Conservation (phyloP, 2,113 vertebrate species). For the Indicator maculatus region DNA sequence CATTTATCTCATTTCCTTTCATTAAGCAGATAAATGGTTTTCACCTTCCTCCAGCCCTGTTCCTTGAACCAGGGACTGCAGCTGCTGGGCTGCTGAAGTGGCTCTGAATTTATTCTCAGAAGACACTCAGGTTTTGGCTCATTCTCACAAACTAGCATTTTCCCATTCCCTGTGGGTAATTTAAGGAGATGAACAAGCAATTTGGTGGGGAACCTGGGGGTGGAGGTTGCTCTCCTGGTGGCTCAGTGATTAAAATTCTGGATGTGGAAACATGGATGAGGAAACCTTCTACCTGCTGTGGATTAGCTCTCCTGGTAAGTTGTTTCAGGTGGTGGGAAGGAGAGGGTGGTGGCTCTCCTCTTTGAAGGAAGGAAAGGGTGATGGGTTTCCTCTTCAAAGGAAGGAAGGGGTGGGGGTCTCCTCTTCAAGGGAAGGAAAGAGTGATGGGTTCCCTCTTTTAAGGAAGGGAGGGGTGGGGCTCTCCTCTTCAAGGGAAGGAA, state of each 20-base stretch:
- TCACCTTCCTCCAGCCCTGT: background rate
- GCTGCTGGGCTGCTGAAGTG: background rate
- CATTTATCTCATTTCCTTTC: background rate
- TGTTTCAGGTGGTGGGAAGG: background rate
- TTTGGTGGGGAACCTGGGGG: background rate
- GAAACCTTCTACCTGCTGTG: background rate
- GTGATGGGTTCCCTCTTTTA: no score
- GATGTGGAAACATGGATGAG: background rate
- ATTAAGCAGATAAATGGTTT: background rate
- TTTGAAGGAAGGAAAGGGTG: no score
- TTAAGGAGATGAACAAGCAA: background rate
- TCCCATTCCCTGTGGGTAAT: background rate
- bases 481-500: no score
- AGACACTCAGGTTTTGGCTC: background rate
- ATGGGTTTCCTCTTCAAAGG: no score
- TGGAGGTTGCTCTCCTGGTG: background rate
- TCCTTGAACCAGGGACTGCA: background rate
- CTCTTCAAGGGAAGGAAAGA: no score
- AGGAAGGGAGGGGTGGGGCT: no score
- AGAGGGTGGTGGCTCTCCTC: no score
- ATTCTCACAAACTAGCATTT: background rate
- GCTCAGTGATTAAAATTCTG: background rate
- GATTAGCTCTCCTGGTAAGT: accelerated
- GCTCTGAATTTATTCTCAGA: background rate
- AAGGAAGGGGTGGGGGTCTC: no score